A percentile compares a stretch with the other conserved stretches of the same genome.
These are phyloP conservation scores for Oryzias curvinotus DNA, from an alignment of 2,113 vertebrate species.

Conservation along the genomic window DNA sequence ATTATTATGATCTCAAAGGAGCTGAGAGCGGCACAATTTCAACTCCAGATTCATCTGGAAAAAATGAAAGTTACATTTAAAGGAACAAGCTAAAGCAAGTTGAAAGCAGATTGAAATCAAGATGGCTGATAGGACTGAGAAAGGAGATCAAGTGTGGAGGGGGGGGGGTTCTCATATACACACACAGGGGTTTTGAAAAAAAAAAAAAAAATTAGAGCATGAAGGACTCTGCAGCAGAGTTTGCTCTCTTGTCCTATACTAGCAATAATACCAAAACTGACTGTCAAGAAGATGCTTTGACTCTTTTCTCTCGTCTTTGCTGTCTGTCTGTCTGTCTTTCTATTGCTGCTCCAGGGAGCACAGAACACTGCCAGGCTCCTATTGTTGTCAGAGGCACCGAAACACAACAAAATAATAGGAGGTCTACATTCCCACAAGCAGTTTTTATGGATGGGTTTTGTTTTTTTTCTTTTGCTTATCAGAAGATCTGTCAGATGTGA, in stretches of 20 bases:
- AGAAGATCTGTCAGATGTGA: no score
- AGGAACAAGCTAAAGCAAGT: slow-evolving; percentile 9
- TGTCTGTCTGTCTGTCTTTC: slow-evolving; percentile 17
- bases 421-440: no score
- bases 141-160: neutral
- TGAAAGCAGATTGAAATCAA: slow-evolving; percentile 26
- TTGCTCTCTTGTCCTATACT: slow-evolving; percentile 27
- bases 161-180: slow-evolving; percentile 1
- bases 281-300: slow-evolving; percentile 39
- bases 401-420: neutral
- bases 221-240: slow-evolving; percentile 30
- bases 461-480: no score
- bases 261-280: slow-evolving; percentile 32
- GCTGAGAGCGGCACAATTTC: neutral
- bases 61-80: neutral
- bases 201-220: slow-evolving; percentile 35
- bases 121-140: slow-evolving; percentile 33
- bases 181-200: slow-evolving; percentile 35
- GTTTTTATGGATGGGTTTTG: no score
- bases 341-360: slow-evolving; percentile 43
- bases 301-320: slow-evolving; percentile 34
- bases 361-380: slow-evolving; percentile 23
- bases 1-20: neutral
- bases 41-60: neutral
- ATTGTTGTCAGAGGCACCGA: slow-evolving; percentile 30